phyloP scores from a whole-genome alignment of 2,888 invertebrate species.

The Drosophila tanythrix region DNA sequence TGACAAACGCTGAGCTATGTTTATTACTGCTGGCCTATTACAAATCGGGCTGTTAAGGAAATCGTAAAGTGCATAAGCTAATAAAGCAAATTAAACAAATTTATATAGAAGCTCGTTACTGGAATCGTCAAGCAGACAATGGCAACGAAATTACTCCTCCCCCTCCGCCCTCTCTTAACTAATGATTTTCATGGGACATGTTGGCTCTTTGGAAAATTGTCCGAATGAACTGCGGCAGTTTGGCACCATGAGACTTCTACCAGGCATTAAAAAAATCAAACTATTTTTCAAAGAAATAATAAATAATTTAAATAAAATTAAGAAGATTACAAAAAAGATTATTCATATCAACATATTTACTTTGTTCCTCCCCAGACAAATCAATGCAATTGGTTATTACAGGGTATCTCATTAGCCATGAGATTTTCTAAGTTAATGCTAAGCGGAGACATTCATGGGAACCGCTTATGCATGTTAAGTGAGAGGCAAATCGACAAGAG shows the following conservation, averaged over 20 bases:
- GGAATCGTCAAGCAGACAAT: slow-evolving; percentile 62
- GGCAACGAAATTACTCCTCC: slow-evolving; percentile 21
- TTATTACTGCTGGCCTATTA: not conserved
- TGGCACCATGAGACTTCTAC: not conserved
- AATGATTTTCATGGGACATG: not conserved
- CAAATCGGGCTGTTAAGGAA: slow-evolving; percentile 62
- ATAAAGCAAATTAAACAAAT: slow-evolving; percentile 55
- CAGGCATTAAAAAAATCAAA: not conserved
- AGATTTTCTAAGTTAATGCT: slow-evolving; percentile 13
- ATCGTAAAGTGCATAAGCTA: slow-evolving; percentile 70
- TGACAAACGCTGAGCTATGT: not conserved
- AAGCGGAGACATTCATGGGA: slow-evolving; percentile 68
- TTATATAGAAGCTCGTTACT: slow-evolving; percentile 41
- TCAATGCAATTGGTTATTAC: not conserved
- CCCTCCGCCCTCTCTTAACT: not conserved
- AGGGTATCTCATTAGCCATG: not conserved
- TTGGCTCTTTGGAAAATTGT: not conserved
- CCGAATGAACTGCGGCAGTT: not conserved
- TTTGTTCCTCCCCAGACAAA: not conserved
- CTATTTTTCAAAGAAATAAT: not conserved
- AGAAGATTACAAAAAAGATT: not conserved
- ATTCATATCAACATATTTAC: not conserved
- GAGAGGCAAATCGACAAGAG: slow-evolving; percentile 70
- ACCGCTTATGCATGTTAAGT: slow-evolving; percentile 82
- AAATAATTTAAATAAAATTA: not conserved